These are phyloP conservation scores for Pyrgilauda ruficollis DNA, from an alignment of 2,113 vertebrate genomes.

Conservation along the genomic window DNA sequence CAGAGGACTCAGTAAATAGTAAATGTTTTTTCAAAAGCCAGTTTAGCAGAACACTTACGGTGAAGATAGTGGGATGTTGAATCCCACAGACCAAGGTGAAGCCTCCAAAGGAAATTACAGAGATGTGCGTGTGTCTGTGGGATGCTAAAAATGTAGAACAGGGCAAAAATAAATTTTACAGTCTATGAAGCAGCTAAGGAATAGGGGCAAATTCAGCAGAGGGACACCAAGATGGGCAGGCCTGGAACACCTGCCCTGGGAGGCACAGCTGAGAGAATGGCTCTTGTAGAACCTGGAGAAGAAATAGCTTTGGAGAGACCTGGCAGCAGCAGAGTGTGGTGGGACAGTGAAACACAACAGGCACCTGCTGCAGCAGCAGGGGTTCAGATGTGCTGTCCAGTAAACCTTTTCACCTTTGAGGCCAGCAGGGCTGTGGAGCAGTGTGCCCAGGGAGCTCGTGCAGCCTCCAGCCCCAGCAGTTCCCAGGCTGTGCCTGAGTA, in stretches of 20 bases:
- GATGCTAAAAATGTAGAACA: background rate
- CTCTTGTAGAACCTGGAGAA: background rate
- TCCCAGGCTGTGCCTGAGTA: background rate
- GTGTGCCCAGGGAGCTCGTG: background rate
- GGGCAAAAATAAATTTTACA: background rate
- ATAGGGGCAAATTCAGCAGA: background rate
- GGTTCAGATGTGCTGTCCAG: background rate
- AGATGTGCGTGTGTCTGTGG: background rate
- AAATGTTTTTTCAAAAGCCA: background rate
- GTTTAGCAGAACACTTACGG: background rate
- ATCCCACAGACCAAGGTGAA: background rate
- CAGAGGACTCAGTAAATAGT: background rate
- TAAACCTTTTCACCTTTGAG: background rate
- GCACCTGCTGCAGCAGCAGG: background rate
- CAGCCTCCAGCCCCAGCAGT: background rate
- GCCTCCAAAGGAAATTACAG: background rate
- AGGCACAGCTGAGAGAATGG: background rate
- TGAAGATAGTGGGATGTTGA: background rate
- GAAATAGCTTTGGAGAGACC: background rate
- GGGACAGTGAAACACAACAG: background rate
- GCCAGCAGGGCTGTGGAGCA: background rate
- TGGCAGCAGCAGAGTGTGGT: accelerated
- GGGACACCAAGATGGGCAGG: background rate
- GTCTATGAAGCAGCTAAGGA: background rate
- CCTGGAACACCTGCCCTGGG: background rate